Evolutionary conservation across 2,113 vertebrate species (phyloP).

Genomic region (Menura novaehollandiae): DNA sequence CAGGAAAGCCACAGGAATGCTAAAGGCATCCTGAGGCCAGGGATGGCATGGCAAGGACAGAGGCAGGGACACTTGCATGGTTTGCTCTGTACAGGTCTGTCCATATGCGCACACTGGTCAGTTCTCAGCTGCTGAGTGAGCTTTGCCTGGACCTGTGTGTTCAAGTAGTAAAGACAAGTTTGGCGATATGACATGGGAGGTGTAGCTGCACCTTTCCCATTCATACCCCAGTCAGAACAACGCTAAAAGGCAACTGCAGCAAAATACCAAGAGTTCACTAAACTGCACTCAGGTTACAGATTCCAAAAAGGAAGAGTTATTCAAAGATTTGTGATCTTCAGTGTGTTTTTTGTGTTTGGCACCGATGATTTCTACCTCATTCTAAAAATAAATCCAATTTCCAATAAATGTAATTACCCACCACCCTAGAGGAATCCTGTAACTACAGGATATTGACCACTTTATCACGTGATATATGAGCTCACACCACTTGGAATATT

Average conservation of each 20-base stretch:
- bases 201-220: not conserved
- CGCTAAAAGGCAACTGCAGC: not conserved
- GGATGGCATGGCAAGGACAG: not conserved
- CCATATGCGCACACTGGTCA: rapidly evolving
- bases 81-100: not conserved
- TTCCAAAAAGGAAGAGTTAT: not conserved
- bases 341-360: not conserved
- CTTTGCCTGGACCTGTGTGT: not conserved
- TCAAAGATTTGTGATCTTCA: not conserved
- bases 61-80: not conserved
- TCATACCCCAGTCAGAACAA: not conserved
- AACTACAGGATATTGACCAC: not conserved
- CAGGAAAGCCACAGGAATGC: not conserved
- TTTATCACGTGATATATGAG: not conserved
- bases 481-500: not conserved
- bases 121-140: not conserved
- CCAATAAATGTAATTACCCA: not conserved
- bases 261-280: not conserved
- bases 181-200: not conserved
- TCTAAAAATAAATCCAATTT: not conserved
- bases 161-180: not conserved
- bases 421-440: not conserved
- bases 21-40: not conserved
- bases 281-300: not conserved
- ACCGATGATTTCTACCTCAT: not conserved